Base-by-base conservation (phyloP, 2,113 vertebrate species). In the Xiphophorus couchianus region DNA sequence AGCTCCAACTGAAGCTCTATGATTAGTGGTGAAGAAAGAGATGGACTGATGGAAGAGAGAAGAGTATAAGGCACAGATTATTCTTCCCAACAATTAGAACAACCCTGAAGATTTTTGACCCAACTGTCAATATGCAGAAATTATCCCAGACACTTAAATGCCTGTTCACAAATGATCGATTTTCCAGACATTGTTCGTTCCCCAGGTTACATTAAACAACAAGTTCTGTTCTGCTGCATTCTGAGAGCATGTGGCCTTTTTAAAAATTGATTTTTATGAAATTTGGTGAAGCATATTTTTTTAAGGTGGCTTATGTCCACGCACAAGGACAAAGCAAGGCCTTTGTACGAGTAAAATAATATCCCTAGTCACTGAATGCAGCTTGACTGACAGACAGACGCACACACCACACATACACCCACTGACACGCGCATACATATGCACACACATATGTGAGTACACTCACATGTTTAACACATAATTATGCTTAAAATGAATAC, bases 1-100 rank as follows among this genome's bases (percentile, higher is more conserved):
- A 84, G 68, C 65, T 27, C 83, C 82, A 83, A 81, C 69, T 58
- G 67, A 76, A 81, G 82, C 84, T 67, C 78, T 14, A 60, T 33
- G 80, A 68, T 88, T 77, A 80, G 66, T 67, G 68, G 73, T 15
- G 65, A 76, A 62, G 54, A 71, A 70, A 28, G 77, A 85, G 86
- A 92, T 82, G 71, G 77, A 83, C 78, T 77, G 19, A 74, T 83
- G 76, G 77, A 3, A 84, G 73, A 72, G 30, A 73, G 74, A 87
- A 83, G 61, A 73, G 76, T 62, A 67, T 64, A 72, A 72, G 65
- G 72, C 51, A 35, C 48, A 68, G 73, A 87, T 81, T 65, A 68
- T 76, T 80, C 83, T 81, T 64, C 33, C 14, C 31, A 35, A 65
- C 76, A 67, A 70, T 78, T 84, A 76, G 35, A 72, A 77, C 83